Evolutionary conservation across 1,140 invertebrate species (phyloP).

Genomic region (Akabosia matsudoensis): DNA sequence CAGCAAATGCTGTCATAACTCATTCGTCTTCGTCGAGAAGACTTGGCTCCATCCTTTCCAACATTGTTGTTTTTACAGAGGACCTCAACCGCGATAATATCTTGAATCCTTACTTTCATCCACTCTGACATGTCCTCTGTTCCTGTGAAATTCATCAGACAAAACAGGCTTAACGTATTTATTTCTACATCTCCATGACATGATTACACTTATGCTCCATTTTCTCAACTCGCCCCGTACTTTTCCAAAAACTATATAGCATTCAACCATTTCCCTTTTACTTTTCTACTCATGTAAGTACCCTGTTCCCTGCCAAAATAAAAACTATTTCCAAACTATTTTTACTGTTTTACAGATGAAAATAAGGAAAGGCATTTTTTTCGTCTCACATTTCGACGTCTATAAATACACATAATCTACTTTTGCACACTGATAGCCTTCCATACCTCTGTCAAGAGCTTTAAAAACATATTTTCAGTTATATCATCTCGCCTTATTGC

Average conservation of each 20-base stretch:
- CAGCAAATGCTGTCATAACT: neutral
- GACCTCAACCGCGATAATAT: constrained; percentile 37
- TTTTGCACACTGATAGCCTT: too few species aligned
- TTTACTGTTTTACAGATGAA: too few species aligned
- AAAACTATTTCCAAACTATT: neutral
- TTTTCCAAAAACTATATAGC: neutral
- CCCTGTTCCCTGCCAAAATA: neutral
- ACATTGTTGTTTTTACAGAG: constrained; percentile 4
- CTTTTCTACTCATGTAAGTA: neutral
- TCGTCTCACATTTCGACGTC: too few species aligned
- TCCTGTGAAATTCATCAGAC: constrained; percentile 17
- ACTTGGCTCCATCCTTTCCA: neutral
- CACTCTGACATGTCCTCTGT: constrained; percentile 44
- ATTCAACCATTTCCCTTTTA: too few species aligned
- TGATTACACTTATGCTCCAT: neutral
- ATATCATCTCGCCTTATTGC: too few species aligned
- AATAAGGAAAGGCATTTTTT: too few species aligned
- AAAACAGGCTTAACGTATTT: neutral
- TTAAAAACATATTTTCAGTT: too few species aligned
- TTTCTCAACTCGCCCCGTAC: neutral
- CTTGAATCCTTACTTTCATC: constrained; percentile 39
- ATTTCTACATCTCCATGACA: neutral
- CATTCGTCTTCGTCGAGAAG: neutral
- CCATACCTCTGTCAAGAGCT: too few species aligned
- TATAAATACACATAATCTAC: too few species aligned